phyloP scores from a whole-genome alignment of 2,888 invertebrate genomes.

The Hirtodrosophila duncani region DNA sequence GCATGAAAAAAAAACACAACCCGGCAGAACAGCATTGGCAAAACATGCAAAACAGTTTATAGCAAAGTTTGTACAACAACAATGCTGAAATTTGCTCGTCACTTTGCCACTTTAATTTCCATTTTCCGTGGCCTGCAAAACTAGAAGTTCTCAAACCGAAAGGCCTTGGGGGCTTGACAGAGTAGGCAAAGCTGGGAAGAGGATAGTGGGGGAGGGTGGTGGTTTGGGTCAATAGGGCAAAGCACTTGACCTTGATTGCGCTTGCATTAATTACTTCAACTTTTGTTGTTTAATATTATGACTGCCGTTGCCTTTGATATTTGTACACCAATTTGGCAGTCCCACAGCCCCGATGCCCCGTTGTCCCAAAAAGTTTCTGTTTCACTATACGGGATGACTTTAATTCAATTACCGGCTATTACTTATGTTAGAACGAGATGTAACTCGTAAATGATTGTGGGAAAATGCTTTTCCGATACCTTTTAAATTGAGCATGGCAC shows the following conservation, averaged over 20 bases:
- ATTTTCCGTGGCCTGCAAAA: slow-evolving; percentile 59
- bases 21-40: slow-evolving; percentile 1
- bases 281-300: slow-evolving; percentile 59
- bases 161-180: slow-evolving; percentile 21
- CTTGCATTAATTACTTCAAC: slow-evolving; percentile 60
- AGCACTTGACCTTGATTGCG: slow-evolving; percentile 69
- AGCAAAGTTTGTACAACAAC: slow-evolving; percentile 26
- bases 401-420: slow-evolving; percentile 62
- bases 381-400: slow-evolving; percentile 34
- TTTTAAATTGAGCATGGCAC: slow-evolving; percentile 36
- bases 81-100: slow-evolving; percentile 43
- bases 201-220: background rate
- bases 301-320: slow-evolving; percentile 40
- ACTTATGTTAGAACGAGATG: slow-evolving; percentile 35
- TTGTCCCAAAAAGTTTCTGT: too few relatives aligned
- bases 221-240: slow-evolving; percentile 57
- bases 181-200: too few relatives aligned
- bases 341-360: slow-evolving; percentile 25
- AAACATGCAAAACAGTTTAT: slow-evolving; percentile 37
- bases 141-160: slow-evolving; percentile 43
- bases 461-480: slow-evolving; percentile 38
- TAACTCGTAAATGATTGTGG: slow-evolving; percentile 19
- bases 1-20: slow-evolving; percentile 1
- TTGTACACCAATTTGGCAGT: slow-evolving; percentile 44
- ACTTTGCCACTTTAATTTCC: slow-evolving; percentile 64